Percentiles rank a stretch among this genome's conserved stretches.
Evolutionary conservation across 1,140 invertebrate genomes (phyloP).

Genomic region (Ceratina calcarata): DNA sequence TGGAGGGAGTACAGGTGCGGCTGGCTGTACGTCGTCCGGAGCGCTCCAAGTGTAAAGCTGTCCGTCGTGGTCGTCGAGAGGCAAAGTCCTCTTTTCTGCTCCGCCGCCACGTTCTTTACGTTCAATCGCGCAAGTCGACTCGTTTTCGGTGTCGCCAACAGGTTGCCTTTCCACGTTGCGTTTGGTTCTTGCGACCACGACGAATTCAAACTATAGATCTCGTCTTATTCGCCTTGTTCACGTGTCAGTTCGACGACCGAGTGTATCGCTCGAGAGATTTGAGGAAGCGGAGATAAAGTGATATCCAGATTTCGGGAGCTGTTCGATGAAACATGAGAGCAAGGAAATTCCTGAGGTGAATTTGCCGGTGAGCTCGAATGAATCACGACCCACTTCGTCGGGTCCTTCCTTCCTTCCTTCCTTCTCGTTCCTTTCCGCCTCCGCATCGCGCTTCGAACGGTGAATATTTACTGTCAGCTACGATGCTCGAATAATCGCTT

Average conservation of each 20-base stretch:
- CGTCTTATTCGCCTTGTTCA: too few relatives aligned
- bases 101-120: not conserved
- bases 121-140: constrained; percentile 20
- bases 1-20: constrained; percentile 67
- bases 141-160: constrained; percentile 28
- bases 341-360: not conserved
- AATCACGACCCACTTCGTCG: constrained; percentile 18
- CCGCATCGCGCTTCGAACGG: not conserved
- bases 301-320: not conserved
- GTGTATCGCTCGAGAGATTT: too few relatives aligned
- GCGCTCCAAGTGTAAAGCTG: constrained; percentile 46
- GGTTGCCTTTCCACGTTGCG: constrained; percentile 2
- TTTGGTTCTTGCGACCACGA: too few relatives aligned
- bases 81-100: constrained; percentile 17
- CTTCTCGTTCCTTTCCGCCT: not conserved
- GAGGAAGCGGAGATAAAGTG: not conserved
- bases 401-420: not conserved
- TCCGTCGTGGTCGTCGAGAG: constrained; percentile 35
- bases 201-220: too few relatives aligned
- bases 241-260: too few relatives aligned
- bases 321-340: not conserved
- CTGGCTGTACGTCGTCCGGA: constrained; percentile 37
- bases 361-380: constrained; percentile 30
- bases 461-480: constrained; percentile 32
- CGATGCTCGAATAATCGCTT: constrained; percentile 10